Evolutionary conservation across 2,113 vertebrate species (phyloP).

Genomic region (Otolemur garnettii): DNA sequence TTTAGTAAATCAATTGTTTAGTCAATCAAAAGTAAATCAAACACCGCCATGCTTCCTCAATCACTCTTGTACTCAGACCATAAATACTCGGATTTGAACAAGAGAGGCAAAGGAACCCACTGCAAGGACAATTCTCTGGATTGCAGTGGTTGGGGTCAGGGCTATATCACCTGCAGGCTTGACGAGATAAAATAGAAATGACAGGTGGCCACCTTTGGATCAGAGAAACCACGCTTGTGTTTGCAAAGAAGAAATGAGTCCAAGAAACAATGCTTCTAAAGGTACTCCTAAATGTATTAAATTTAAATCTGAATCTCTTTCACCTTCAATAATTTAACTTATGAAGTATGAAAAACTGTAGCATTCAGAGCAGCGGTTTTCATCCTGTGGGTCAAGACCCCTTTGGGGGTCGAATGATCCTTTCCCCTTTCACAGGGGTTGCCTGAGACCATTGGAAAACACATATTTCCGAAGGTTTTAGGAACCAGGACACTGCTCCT

Average conservation of each 20-base stretch:
- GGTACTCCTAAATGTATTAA: neutral
- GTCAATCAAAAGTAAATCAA: too few species aligned
- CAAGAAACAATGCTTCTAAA: conserved; percentile 17
- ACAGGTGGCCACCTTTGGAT: neutral
- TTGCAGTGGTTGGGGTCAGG: neutral
- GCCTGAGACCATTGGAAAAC: too few species aligned
- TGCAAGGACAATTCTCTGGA: neutral
- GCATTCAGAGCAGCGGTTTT: neutral
- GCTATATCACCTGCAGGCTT: too few species aligned
- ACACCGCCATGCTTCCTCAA: rapidly evolving
- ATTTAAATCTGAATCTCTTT: neutral
- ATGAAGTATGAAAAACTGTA: neutral
- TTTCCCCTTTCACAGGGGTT: too few species aligned
- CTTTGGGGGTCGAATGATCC: too few species aligned
- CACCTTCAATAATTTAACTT: neutral
- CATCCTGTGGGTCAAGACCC: too few species aligned
- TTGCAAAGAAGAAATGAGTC: neutral
- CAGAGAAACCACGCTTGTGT: neutral
- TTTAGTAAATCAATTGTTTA: too few species aligned
- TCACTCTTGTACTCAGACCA: neutral
- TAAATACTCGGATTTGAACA: neutral
- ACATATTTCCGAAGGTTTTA: too few species aligned
- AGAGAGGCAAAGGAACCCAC: neutral
- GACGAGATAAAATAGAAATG: neutral
- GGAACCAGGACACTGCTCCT: too few species aligned